Conservation (phyloP, 2,797 vertebrate species). For the Liparis tanakae region DNA sequence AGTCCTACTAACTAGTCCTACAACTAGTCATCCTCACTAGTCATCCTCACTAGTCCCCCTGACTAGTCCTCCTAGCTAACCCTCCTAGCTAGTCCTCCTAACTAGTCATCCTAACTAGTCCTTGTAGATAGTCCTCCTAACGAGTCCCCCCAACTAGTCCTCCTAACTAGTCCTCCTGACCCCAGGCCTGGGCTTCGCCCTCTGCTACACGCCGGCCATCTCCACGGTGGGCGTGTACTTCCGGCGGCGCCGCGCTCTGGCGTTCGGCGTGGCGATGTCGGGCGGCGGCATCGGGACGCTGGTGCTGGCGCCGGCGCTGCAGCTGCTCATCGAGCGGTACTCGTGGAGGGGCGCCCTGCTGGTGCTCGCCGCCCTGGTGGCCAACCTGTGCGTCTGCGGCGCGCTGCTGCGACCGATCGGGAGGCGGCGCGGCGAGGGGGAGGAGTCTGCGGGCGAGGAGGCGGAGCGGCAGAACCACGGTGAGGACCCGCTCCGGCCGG, state of each 20-base stretch:
- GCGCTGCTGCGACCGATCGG: conserved; percentile 90
- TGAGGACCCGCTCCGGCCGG: conserved; percentile 8
- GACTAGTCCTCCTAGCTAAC: no score
- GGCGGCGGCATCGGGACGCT: conserved; percentile 96
- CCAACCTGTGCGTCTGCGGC: conserved; percentile 95
- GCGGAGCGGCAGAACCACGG: background rate
- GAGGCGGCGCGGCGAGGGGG: conserved; percentile 60
- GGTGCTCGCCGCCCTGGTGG: conserved; percentile 91
- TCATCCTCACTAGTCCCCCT: no score
- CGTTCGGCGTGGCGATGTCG: conserved; percentile 94
- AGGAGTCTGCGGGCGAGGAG: conserved; percentile 9
- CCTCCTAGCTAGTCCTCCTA: no score
- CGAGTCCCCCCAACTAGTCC: no score
- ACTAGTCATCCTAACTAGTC: no score
- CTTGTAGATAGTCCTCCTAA: no score
- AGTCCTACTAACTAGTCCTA: no score
- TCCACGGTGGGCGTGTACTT: conserved; percentile 95
- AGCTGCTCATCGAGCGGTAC: conserved; percentile 92
- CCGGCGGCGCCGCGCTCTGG: conserved; percentile 88
- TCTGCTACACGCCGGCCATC: conserved; percentile 94
- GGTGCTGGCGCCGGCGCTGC: conserved; percentile 90
- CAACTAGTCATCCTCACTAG: no score
- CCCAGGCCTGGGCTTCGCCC: conserved; percentile 92
- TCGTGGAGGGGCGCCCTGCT: conserved; percentile 94
- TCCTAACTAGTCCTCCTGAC: no score